These are phyloP conservation scores for Diglossa cyanea DNA, from an alignment of 2,797 vertebrate genomes.

Conservation along the genomic window DNA sequence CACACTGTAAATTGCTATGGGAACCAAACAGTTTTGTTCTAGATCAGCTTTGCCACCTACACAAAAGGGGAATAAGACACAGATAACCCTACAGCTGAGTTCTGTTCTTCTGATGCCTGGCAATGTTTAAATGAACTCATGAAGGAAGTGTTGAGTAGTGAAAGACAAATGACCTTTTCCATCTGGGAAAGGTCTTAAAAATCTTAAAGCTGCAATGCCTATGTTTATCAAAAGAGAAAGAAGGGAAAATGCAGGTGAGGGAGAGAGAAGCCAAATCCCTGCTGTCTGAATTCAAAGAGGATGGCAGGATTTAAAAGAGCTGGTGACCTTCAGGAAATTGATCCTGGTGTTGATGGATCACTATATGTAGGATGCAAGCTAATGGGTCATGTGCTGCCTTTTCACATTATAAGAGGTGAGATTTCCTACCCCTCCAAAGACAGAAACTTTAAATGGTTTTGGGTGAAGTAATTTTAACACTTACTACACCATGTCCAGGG, in stretches of 20 bases:
- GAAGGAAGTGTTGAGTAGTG: slow-evolving; percentile 72
- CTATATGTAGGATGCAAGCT: background rate
- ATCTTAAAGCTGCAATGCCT: slow-evolving; percentile 55
- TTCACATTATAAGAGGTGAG: background rate
- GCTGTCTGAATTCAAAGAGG: background rate
- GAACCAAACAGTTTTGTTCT: slow-evolving; percentile 69
- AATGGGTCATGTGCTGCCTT: background rate
- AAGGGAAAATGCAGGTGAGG: slow-evolving; percentile 40
- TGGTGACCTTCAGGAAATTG: slow-evolving; percentile 36
- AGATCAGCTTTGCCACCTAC: slow-evolving; percentile 67
- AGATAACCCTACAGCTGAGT: slow-evolving; percentile 68
- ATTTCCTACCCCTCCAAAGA: background rate
- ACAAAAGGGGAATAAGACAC: slow-evolving; percentile 51
- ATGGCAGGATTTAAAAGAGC: background rate
- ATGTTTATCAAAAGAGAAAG: slow-evolving; percentile 22
- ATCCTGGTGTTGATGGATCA: slow-evolving; percentile 36
- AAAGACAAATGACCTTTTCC: slow-evolving; percentile 75
- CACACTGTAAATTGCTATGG: slow-evolving; percentile 64
- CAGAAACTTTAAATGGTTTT: background rate
- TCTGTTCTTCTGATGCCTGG: slow-evolving; percentile 70
- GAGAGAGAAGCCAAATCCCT: slow-evolving; percentile 5
- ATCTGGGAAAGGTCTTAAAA: slow-evolving; percentile 70
- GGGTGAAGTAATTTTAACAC: background rate
- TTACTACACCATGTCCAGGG: background rate
- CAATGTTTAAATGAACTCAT: slow-evolving; percentile 73